phyloP scores from a whole-genome alignment of 2,888 invertebrate genomes.

The Tenthredo distinguenda region DNA sequence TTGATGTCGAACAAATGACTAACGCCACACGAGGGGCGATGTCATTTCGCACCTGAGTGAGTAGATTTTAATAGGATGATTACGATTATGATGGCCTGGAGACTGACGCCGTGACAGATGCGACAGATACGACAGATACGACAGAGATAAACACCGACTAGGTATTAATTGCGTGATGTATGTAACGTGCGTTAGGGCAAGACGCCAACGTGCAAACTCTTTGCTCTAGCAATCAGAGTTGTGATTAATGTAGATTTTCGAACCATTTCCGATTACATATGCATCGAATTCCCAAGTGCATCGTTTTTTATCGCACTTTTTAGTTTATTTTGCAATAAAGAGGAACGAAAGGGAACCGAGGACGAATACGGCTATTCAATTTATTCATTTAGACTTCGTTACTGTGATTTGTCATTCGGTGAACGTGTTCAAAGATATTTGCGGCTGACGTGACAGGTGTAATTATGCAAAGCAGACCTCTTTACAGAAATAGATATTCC shows the following conservation, averaged over 20 bases:
- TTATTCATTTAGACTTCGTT: background rate
- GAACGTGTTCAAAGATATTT: slow-evolving; percentile 3
- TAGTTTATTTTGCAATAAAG: background rate
- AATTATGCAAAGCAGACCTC: slow-evolving; percentile 43
- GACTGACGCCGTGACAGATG: slow-evolving; percentile 14
- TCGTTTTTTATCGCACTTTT: background rate
- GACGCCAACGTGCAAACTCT: background rate
- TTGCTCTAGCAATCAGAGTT: background rate
- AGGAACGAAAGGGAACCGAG: background rate
- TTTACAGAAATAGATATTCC: slow-evolving; percentile 15
- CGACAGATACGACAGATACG: slow-evolving; percentile 41
- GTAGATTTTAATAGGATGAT: slow-evolving; percentile 49
- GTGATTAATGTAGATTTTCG: slow-evolving; percentile 21
- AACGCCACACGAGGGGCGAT: background rate
- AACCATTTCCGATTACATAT: background rate
- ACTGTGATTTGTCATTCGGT: slow-evolving; percentile 25
- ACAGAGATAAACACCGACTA: slow-evolving; percentile 34
- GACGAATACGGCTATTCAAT: background rate
- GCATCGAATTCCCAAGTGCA: background rate
- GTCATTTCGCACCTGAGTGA: slow-evolving; percentile 42
- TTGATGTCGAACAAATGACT: slow-evolving; percentile 49
- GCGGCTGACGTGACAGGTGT: slow-evolving; percentile 36
- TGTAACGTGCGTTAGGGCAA: background rate
- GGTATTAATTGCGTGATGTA: slow-evolving; percentile 31
- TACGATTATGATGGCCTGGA: slow-evolving; percentile 26